Evolutionary conservation across 2,888 invertebrate genomes (phyloP).

Genomic region (Scaptomyza flava): DNA sequence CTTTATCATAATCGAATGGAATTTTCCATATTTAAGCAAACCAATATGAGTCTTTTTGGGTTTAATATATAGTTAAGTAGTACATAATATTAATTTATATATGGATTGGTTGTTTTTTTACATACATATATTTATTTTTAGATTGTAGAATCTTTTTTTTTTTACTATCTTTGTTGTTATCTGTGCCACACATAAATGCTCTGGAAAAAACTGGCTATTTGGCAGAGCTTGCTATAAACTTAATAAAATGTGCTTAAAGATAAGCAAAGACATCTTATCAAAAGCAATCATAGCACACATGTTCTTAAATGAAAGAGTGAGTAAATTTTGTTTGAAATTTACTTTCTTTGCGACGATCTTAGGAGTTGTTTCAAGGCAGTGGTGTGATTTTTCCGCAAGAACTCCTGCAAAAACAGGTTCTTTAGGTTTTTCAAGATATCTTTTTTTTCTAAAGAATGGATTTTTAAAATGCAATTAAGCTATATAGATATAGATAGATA

Average conservation of each 20-base stretch:
- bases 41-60: not conserved
- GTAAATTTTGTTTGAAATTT: no score
- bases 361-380: not conserved
- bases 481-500: no score
- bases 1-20: constrained; percentile 5
- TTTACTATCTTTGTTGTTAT: constrained; percentile 36
- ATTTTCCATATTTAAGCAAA: not conserved
- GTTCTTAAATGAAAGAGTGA: not conserved
- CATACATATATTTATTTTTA: constrained; percentile 11
- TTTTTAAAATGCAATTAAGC: no score
- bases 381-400: not conserved
- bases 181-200: constrained; percentile 33
- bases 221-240: constrained; percentile 27
- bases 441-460: no score
- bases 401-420: no score
- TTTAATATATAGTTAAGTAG: not conserved
- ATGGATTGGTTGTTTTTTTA: not conserved
- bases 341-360: not conserved
- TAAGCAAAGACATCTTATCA: constrained; percentile 35
- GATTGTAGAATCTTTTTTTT: constrained; percentile 11
- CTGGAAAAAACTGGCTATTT: constrained; percentile 31
- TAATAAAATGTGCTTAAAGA: constrained; percentile 36
- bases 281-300: constrained; percentile 5
- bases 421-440: no score
- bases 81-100: not conserved